phyloP scores from a whole-genome alignment of 2,888 invertebrate genomes.

The Mimumesa dahlbomi region DNA sequence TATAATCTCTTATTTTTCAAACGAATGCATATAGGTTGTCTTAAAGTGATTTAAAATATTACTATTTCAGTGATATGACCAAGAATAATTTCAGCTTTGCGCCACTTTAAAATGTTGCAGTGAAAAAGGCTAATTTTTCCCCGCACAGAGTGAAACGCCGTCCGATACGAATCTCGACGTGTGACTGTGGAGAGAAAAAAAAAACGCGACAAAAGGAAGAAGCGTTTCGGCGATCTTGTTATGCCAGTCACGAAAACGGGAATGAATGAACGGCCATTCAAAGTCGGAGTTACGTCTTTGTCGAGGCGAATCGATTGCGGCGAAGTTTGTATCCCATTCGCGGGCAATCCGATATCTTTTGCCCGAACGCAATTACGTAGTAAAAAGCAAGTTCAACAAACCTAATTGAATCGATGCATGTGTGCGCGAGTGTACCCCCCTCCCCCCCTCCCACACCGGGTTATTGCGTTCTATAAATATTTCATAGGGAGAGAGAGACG shows the following conservation, averaged over 20 bases:
- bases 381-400: constrained; percentile 47
- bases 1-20: too few relatives aligned
- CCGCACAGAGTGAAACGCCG: too few relatives aligned
- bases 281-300: constrained; percentile 3
- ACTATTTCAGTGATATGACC: too few relatives aligned
- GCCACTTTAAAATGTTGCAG: too few relatives aligned
- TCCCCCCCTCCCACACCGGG: background rate
- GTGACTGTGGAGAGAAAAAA: background rate
- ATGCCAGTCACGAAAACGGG: constrained; percentile 1
- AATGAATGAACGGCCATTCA: constrained; percentile 10
- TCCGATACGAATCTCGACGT: background rate
- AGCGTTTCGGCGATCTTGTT: constrained; percentile 6
- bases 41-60: too few relatives aligned
- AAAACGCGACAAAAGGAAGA: background rate
- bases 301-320: constrained; percentile 10
- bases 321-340: constrained; percentile 26
- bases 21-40: too few relatives aligned
- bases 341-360: constrained; percentile 24
- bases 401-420: constrained; percentile 38
- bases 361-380: constrained; percentile 27
- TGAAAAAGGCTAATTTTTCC: too few relatives aligned
- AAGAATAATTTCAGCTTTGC: too few relatives aligned
- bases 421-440: constrained; percentile 16
- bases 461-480: constrained; percentile 35
- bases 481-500: constrained; percentile 13